Conservation (phyloP, 2,797 vertebrate species). For the Chaenodraco wilsoni region DNA sequence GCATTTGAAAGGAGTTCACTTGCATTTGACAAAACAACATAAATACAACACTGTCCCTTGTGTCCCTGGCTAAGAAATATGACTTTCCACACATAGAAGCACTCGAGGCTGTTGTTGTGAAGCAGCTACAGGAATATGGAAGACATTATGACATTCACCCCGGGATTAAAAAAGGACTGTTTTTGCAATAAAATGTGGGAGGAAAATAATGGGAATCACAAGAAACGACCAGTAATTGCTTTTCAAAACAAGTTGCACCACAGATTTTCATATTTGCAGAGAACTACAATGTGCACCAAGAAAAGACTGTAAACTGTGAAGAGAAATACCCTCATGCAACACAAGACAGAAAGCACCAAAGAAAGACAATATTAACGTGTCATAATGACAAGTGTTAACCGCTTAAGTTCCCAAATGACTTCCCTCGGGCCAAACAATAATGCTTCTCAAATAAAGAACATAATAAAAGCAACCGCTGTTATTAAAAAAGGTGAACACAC, state of each 20-base stretch:
- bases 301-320: not conserved
- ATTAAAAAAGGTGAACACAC: not conserved
- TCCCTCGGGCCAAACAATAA: not conserved
- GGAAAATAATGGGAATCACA: no score
- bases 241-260: not conserved
- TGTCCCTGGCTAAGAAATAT: no score
- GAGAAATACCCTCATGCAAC: not conserved
- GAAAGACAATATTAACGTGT: not conserved
- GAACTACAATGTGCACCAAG: not conserved
- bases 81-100: not conserved
- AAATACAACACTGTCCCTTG: not conserved
- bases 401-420: not conserved
- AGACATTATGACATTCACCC: not conserved
- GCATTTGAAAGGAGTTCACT: not conserved
- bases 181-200: no score
- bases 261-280: constrained; percentile 5
- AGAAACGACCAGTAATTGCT: not conserved
- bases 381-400: not conserved
- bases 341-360: not conserved
- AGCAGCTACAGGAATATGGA: not conserved
- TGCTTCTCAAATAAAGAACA: not conserved
- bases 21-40: not conserved
- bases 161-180: not conserved
- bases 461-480: no score
- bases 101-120: constrained; percentile 8